phyloP scores from a whole-genome alignment of 1,140 invertebrate species.

The Trichoplusia ni region DNA sequence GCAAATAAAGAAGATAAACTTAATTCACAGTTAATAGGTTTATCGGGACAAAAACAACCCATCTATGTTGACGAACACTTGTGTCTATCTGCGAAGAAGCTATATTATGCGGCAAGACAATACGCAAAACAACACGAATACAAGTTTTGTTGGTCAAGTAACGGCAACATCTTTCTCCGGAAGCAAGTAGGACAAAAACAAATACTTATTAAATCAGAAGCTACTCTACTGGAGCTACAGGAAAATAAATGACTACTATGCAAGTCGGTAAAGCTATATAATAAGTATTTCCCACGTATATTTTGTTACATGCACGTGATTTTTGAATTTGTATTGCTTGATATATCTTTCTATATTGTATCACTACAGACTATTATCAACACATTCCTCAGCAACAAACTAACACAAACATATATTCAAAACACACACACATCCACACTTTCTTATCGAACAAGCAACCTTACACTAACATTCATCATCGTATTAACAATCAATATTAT shows the following conservation, averaged over 20 bases:
- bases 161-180: slow-evolving; percentile 36
- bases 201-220: neutral
- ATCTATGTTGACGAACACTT: neutral
- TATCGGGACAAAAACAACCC: neutral
- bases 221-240: neutral
- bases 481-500: too few species aligned
- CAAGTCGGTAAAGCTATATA: too few species aligned
- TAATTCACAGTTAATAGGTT: neutral
- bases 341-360: too few species aligned
- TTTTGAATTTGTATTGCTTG: too few species aligned
- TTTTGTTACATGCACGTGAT: too few species aligned
- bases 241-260: neutral
- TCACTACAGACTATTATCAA: too few species aligned
- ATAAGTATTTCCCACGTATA: too few species aligned
- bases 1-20: neutral
- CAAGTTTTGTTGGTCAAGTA: slow-evolving; percentile 34
- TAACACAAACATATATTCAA: too few species aligned
- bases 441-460: too few species aligned
- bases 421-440: too few species aligned
- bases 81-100: slow-evolving; percentile 25
- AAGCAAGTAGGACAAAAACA: slow-evolving; percentile 6
- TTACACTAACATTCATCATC: too few species aligned
- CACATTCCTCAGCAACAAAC: too few species aligned
- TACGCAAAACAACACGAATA: slow-evolving; percentile 23
- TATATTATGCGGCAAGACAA: slow-evolving; percentile 34